Conservation (phyloP, 2,797 vertebrate genomes). For the Trachurus trachurus region DNA sequence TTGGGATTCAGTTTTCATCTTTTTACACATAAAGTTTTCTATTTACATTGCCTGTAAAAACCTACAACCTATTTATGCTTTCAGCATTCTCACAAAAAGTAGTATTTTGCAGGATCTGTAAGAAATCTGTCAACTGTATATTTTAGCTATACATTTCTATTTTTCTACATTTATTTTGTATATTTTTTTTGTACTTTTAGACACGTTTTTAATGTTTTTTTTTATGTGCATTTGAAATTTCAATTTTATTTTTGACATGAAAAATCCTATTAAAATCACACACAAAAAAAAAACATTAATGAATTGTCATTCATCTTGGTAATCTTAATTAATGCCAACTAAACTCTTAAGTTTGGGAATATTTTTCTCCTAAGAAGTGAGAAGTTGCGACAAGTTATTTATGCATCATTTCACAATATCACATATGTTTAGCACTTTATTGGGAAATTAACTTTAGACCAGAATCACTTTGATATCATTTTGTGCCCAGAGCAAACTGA, state of each 20-base stretch:
- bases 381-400: too few species aligned
- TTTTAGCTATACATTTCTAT: background rate
- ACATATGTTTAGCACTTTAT: too few species aligned
- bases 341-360: too few species aligned
- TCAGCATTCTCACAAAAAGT: background rate
- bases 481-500: too few species aligned
- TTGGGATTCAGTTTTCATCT: background rate
- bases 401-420: too few species aligned
- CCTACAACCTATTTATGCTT: background rate
- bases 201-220: background rate
- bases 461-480: too few species aligned
- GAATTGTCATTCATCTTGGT: background rate
- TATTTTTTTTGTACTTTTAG: background rate
- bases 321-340: background rate
- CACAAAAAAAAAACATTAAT: background rate
- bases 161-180: conserved; percentile 14
- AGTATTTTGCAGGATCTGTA: background rate
- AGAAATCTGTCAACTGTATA: background rate
- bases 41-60: background rate
- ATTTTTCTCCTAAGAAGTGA: too few species aligned
- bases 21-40: background rate
- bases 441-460: too few species aligned
- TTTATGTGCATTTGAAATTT: background rate
- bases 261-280: background rate
- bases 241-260: background rate